A percentile compares a stretch with the other conserved stretches of the same genome.
These are phyloP conservation scores for Mayetiola destructor DNA, from an alignment of 2,888 invertebrate genomes.

Conservation along the genomic window DNA sequence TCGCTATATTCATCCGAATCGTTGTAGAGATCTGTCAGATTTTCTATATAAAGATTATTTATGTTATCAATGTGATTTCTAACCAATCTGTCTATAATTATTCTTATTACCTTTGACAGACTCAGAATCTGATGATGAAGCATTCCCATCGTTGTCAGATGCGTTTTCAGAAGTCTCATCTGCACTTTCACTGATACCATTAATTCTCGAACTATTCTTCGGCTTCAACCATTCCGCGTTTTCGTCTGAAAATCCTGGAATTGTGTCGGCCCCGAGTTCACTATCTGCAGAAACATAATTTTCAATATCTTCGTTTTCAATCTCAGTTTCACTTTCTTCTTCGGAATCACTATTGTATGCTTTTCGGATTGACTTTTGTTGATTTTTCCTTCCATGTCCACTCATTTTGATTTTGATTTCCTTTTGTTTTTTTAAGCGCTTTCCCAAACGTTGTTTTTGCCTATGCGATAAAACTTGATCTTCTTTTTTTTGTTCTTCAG, in stretches of 20 bases:
- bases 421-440: constrained; percentile 42
- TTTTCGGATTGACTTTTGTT: constrained; percentile 19
- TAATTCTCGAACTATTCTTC: constrained; percentile 35
- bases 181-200: constrained; percentile 24
- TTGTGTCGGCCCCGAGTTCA: neutral
- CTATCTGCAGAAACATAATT: constrained; percentile 19
- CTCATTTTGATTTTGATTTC: constrained; percentile 24
- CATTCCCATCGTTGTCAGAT: neutral
- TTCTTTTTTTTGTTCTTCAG: neutral
- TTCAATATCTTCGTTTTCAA: constrained; percentile 20
- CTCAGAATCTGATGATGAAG: no score
- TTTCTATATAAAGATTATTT: constrained; percentile 27
- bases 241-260: constrained; percentile 50
- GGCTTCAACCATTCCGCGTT: constrained; percentile 57
- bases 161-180: neutral
- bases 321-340: constrained; percentile 28
- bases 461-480: constrained; percentile 43
- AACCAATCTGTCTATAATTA: neutral
- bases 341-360: constrained; percentile 25
- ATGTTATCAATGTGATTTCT: constrained; percentile 20
- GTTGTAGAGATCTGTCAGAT: constrained; percentile 20
- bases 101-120: neutral
- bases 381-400: neutral
- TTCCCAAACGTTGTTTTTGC: constrained; percentile 52
- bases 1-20: constrained; percentile 38